Base-by-base conservation (phyloP, 2,888 invertebrate genomes). In the Sinohyriopsis cumingii region DNA sequence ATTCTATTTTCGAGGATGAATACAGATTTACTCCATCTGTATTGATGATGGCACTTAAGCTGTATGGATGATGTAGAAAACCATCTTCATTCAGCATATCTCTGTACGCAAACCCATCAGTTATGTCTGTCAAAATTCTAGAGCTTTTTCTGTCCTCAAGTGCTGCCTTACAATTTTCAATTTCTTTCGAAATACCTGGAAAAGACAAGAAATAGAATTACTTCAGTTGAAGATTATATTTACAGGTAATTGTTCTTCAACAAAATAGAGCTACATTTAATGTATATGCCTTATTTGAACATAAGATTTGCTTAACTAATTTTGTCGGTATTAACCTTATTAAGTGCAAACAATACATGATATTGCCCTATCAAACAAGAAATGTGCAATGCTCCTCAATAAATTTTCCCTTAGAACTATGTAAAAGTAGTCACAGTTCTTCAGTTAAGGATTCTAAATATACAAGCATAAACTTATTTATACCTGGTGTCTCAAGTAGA, bases 11-110 rank as follows among this genome's bases (percentile, higher is more conserved):
- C n/a, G n/a, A n/a, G n/a, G n/a, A n/a, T n/a, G n/a, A n/a, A n/a
- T n/a, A n/a, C n/a, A n/a, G n/a, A n/a, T n/a, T n/a, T n/a, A n/a
- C n/a, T n/a, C n/a, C 75, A 75, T 75, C 71, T 45, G 75, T 75
- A 61, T 75, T 75, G 57, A 75, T 28, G 12, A 71, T 19, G 63
- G 71, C 75, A 64, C 61, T 75, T 24, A 75, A 18, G n/a, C 57
- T 72, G 22, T 69, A 59, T 19, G 55, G 55, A 25, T 28, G 24
- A n/a, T 55, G 63, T 59, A 66, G 62, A 62, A 61, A 75, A 28
- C 28, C 65, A 55, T 64, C 71, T 22, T 59, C 68, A 25, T 61
- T 54, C 53, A 63, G 22, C 55, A 68, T 59, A 56, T 59, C 61
- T 62, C 66, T 63, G 57, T 74, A 74, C 3, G 53, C 59, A 59